These are phyloP conservation scores for Amia ocellicauda DNA, from an alignment of 2,113 vertebrate genomes.

Conservation along the genomic window DNA sequence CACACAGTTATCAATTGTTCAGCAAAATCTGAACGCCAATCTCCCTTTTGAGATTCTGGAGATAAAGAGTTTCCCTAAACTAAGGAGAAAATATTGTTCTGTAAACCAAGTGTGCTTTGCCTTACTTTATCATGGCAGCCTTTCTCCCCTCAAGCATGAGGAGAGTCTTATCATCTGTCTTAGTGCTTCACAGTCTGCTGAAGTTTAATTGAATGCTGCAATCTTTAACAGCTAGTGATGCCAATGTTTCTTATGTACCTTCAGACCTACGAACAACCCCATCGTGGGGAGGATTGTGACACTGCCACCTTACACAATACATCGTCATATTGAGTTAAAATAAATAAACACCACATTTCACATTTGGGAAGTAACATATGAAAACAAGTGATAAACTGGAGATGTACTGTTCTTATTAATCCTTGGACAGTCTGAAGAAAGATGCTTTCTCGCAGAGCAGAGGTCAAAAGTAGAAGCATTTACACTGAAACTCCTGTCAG, in stretches of 20 bases:
- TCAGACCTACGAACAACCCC: constrained; percentile 25
- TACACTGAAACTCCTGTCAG: too few relatives aligned
- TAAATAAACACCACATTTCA: too few relatives aligned
- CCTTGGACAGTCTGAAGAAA: too few relatives aligned
- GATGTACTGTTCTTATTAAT: too few relatives aligned
- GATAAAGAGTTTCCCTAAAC: background rate
- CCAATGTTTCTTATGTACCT: constrained; percentile 38
- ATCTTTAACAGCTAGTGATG: constrained; percentile 29
- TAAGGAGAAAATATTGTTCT: background rate
- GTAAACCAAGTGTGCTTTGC: constrained; percentile 24
- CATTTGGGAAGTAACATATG: too few relatives aligned
- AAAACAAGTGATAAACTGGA: too few relatives aligned
- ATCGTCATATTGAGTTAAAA: background rate
- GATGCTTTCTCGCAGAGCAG: too few relatives aligned
- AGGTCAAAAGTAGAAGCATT: too few relatives aligned
- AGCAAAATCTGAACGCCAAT: background rate
- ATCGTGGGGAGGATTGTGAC: background rate
- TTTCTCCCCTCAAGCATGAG: constrained; percentile 37
- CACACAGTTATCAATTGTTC: too few relatives aligned
- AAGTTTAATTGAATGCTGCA: constrained; percentile 33
- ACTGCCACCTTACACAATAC: background rate
- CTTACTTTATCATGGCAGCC: constrained; percentile 45
- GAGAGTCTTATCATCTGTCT: constrained; percentile 53
- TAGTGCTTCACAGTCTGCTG: constrained; percentile 47
- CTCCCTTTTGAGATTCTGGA: background rate